Base-by-base conservation (phyloP, 2,888 invertebrate genomes). In the Drosophila anomalipes region DNA sequence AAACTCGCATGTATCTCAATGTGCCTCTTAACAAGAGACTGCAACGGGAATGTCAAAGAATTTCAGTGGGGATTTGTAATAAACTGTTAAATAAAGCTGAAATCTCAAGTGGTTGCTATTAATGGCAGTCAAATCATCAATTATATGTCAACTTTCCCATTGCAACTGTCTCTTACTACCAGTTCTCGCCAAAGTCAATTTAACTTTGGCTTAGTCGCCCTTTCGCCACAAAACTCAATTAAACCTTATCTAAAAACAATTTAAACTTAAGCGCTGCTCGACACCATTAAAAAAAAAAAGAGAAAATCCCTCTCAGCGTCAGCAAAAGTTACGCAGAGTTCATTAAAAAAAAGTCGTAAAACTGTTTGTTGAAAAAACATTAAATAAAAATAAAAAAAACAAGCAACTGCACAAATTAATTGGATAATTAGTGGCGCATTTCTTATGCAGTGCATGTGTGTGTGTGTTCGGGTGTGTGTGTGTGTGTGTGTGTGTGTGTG, bases 171-270 rank as follows among this genome's bases (percentile, higher is more conserved):
- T 52, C 56, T 64, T n/a, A 2, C 35, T 35, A 44, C 14, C 19
- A 39, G n/a, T 4, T 54, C 52, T 44, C 9, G 6, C 51, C 5
- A 37, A 54, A 41, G 35, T 47, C 19, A 41, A 60, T 41, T 69
- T 64, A 80, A 76, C 67, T 71, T 71, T 1, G 22, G 41, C 41
- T 47, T 35, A 0, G 44, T 12, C 26, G n/a, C 22, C 39, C 33
- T 32, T 32, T 37, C 52, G n/a, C 32, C 39, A 35, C 28, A 41
- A 63, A 47, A 70, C 72, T 60, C 62, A 75, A 75, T 82, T 82
- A 85, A 77, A 63, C 63, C 83, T 85, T 83, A 87, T 86, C 86
- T 79, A 69, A 85, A 88, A 83, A 63, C 86, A 79, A 86, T 86
- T 87, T 79, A 65, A 77, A 72, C 75, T 79, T 77, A 81, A 85